Evolutionary conservation across 2,113 vertebrate species (phyloP).

Genomic region (Rousettus leschenaultii): DNA sequence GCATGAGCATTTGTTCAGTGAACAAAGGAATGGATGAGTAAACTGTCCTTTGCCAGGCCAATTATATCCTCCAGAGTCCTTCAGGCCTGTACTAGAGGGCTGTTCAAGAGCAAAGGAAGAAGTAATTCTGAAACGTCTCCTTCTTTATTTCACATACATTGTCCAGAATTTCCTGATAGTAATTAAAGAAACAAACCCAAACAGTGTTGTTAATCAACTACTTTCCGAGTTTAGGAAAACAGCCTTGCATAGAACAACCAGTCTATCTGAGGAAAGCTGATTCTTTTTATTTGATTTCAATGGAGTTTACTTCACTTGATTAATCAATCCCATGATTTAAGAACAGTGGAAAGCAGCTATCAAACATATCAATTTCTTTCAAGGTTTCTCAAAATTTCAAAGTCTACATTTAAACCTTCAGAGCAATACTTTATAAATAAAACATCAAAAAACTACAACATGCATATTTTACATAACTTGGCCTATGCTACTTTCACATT

Average conservation of each 20-base stretch:
- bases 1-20: background rate
- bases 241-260: background rate
- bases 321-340: background rate
- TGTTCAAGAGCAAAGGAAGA: background rate
- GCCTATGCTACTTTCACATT: background rate
- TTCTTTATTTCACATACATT: background rate
- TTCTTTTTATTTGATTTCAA: background rate
- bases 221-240: background rate
- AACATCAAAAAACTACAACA: background rate
- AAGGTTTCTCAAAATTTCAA: background rate
- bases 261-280: background rate
- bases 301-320: background rate
- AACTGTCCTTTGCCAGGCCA: background rate
- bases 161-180: background rate
- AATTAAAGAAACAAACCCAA: background rate
- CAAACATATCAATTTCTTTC: background rate
- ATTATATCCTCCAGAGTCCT: background rate
- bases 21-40: background rate
- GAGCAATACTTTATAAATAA: background rate
- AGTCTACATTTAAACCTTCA: background rate
- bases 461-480: background rate
- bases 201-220: background rate
- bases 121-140: background rate
- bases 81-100: background rate
- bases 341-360: background rate